A percentile compares a stretch with the other conserved stretches of the same genome.
These are phyloP conservation scores for Anticlea derivata DNA, from an alignment of 2,888 invertebrate species.

Conservation along the genomic window DNA sequence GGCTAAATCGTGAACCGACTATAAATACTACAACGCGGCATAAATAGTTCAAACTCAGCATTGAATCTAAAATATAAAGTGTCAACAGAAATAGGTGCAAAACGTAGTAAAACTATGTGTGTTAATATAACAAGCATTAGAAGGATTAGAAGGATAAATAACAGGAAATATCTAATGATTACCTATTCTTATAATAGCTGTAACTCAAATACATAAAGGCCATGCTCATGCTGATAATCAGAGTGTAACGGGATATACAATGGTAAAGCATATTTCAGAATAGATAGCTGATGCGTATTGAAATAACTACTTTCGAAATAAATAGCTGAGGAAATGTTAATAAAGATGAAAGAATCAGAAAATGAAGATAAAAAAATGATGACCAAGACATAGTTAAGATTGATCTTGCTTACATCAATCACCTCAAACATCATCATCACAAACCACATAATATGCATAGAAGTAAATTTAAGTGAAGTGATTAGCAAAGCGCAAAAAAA, in stretches of 20 bases:
- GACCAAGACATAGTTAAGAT: background rate
- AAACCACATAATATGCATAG: constrained; percentile 1
- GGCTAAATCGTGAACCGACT: constrained; percentile 14
- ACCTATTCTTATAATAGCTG: constrained; percentile 7
- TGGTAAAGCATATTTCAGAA: constrained; percentile 1
- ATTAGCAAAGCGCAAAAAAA: constrained; percentile 38
- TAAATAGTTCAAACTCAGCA: constrained; percentile 16
- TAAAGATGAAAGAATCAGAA: background rate
- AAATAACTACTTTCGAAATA: background rate
- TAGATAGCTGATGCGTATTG: constrained; percentile 1
- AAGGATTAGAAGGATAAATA: constrained; percentile 31
- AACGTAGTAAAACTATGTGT: background rate
- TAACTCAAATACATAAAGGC: constrained; percentile 32
- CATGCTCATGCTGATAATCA: constrained; percentile 31
- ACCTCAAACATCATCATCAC: background rate
- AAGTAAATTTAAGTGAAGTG: constrained; percentile 1
- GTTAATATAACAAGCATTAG: constrained; percentile 10
- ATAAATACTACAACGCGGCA: constrained; percentile 26
- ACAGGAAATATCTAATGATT: constrained; percentile 37
- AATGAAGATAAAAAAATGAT: background rate
- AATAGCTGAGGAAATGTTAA: background rate
- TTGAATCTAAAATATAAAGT: background rate
- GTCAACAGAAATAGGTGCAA: constrained; percentile 3
- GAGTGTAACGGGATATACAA: constrained; percentile 24
- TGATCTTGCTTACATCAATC: no score